Base-by-base conservation (phyloP, 2,113 vertebrate species). In the Phrynosoma blainvillii region DNA sequence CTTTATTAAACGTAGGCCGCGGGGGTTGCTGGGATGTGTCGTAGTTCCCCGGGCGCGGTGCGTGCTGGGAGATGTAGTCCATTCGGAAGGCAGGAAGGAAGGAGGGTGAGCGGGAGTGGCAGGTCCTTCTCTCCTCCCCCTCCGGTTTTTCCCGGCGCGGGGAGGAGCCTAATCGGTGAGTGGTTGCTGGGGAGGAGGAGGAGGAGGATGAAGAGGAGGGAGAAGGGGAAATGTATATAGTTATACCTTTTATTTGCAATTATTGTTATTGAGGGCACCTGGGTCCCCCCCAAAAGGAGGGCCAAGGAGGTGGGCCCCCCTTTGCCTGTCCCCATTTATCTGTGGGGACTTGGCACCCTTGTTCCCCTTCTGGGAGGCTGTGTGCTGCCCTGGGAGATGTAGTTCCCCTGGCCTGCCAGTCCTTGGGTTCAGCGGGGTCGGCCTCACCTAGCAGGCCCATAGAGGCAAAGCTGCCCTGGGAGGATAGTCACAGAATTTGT, bases 81-180 rank as follows among this genome's bases (percentile, higher is more conserved):
- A 10, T 88, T 47, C 30, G 30, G 79, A 74, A 18, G 18, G 47
- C 9, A 23, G 70, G 86, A 23, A 10, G 25, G 68, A 27, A 27
- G 42, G 79, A 74, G 27, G 32, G n/a, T 36, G 36, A 36, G 2
- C 21, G 76, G 71, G 88, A 13, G 73, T 62, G 42, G 71, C 12
- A 80, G n/a, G 68, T 3, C 59, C 18, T 54, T 54, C 56, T 78
- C 78, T 40, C 54, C 56, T 78, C 78, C 56, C 68, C 87, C 82
- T 84, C 84, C 79, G 79, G 84, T 76, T 54, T n/a, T 85, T 85
- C 79, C 79, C 88, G 71, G 79, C 84, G 84, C 30, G 84, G 88
- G 84, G 88, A 82, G 84, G 84, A 65, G 85, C 85, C 74, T 82
- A 73, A 62, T 36, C 84, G 86, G 68, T 76, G 90, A 86, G 82